A percentile compares a stretch with the other conserved stretches of the same genome.
Conservation (phyloP, 2,888 invertebrate genomes). For the Magallana nippona region DNA sequence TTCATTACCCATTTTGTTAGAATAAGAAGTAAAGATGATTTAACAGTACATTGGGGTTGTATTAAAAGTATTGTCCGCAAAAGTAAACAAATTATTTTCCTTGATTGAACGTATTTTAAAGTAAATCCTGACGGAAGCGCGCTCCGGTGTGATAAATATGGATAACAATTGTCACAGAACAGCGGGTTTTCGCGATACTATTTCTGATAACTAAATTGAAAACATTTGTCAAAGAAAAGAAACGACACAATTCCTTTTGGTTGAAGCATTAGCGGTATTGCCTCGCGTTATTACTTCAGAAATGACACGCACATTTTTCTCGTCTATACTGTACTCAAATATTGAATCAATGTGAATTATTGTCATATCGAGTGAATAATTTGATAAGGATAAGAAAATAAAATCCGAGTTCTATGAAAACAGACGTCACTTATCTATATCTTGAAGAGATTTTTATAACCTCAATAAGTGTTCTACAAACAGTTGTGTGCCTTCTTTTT, state of each 20-base stretch:
- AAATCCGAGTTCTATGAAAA: no score
- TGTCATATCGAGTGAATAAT: background rate
- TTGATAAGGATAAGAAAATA: background rate
- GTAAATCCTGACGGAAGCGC: background rate
- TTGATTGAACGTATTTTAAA: constrained; percentile 23
- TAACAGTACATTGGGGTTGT: background rate
- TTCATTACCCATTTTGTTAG: background rate
- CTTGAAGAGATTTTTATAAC: no score
- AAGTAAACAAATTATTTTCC: constrained; percentile 27
- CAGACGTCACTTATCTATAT: constrained; percentile 16
- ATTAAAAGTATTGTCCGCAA: constrained; percentile 1
- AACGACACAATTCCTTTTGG: constrained; percentile 9
- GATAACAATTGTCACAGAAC: background rate
- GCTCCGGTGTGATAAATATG: background rate
- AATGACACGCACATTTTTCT: background rate
- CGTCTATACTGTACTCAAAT: background rate
- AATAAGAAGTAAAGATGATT: background rate
- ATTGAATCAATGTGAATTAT: background rate
- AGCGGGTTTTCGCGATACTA: background rate
- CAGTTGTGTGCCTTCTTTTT: no score
- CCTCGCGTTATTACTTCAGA: background rate
- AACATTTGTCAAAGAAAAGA: background rate
- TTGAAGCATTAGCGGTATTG: background rate
- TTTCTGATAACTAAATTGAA: background rate
- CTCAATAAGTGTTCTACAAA: no score